Conservation (phyloP, 2,888 invertebrate species). For the Anticlea derivata region DNA sequence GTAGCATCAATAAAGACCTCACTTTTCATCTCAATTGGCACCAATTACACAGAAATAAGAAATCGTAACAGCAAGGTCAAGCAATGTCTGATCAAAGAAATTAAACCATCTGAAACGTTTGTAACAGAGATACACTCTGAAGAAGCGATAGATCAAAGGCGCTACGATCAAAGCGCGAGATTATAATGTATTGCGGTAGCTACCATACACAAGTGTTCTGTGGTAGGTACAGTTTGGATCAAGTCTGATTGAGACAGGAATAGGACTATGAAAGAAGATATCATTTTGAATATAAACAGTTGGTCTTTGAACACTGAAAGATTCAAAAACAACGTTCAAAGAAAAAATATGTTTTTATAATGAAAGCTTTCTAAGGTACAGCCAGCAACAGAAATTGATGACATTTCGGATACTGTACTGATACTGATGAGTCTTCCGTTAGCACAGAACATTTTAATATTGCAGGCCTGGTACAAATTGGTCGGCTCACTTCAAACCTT, state of each 20-base stretch:
- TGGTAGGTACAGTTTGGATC: conserved; percentile 8
- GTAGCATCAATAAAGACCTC: no score
- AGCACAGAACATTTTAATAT: neutral
- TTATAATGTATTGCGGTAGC: conserved; percentile 32
- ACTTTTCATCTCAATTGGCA: no score
- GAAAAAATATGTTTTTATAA: no score
- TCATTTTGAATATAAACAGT: conserved; percentile 7
- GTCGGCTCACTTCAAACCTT: conserved; percentile 18
- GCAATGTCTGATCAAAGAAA: conserved; percentile 1
- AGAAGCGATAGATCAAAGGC: conserved; percentile 31
- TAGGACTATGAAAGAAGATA: conserved; percentile 19
- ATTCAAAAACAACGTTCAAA: neutral
- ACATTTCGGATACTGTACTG: no score
- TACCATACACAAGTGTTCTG: no score
- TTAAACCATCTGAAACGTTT: conserved; percentile 3
- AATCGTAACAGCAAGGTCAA: neutral
- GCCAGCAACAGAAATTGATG: no score
- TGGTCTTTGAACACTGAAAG: neutral
- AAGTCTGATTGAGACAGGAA: conserved; percentile 20
- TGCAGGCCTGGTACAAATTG: conserved; percentile 28
- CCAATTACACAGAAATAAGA: neutral
- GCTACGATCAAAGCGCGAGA: conserved; percentile 29
- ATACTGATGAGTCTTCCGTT: no score
- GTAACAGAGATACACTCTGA: conserved; percentile 11
- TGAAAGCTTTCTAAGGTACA: no score